Percentiles rank a stretch among this genome's conserved stretches.
phyloP scores from a whole-genome alignment of 1,140 invertebrate genomes.

The Nomia melanderi region DNA sequence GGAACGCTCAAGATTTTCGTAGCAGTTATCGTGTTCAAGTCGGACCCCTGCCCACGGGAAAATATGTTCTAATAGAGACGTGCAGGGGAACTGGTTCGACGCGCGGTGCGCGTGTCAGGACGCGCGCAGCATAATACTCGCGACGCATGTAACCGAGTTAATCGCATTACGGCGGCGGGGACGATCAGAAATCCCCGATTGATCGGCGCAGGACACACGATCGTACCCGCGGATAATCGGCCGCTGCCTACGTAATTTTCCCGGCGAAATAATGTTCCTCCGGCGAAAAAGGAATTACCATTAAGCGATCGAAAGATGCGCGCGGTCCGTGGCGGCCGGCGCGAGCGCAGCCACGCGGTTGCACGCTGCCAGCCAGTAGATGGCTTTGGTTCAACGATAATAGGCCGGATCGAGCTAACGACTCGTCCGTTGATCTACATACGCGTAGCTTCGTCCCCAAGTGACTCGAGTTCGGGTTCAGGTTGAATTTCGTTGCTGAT shows the following conservation, averaged over 20 bases:
- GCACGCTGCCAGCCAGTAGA: neutral
- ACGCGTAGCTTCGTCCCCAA: neutral
- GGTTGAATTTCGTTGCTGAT: no score
- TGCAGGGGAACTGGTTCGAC: conserved; percentile 43
- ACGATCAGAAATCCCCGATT: conserved; percentile 54
- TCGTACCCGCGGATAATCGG: neutral
- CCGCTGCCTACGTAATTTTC: neutral
- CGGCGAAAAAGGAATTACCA: conserved; percentile 1
- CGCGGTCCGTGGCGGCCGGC: no score
- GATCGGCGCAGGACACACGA: conserved; percentile 9
- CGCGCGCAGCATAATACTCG: conserved; percentile 23
- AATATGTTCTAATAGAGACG: conserved; percentile 38
- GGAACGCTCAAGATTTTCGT: no score
- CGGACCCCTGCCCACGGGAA: neutral
- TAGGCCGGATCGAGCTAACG: conserved; percentile 5
- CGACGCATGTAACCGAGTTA: conserved; percentile 50
- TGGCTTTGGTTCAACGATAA: conserved; percentile 28
- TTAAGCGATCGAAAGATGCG: neutral
- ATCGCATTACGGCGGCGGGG: conserved; percentile 47
- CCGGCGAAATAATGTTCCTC: neutral
- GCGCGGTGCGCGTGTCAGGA: conserved; percentile 22
- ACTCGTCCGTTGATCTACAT: conserved; percentile 7
- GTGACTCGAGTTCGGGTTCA: neutral
- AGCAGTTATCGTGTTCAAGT: no score
- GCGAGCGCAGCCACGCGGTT: no score